These are phyloP conservation scores for Spondyliosoma cantharus DNA, from an alignment of 2,797 vertebrate genomes.

Conservation along the genomic window DNA sequence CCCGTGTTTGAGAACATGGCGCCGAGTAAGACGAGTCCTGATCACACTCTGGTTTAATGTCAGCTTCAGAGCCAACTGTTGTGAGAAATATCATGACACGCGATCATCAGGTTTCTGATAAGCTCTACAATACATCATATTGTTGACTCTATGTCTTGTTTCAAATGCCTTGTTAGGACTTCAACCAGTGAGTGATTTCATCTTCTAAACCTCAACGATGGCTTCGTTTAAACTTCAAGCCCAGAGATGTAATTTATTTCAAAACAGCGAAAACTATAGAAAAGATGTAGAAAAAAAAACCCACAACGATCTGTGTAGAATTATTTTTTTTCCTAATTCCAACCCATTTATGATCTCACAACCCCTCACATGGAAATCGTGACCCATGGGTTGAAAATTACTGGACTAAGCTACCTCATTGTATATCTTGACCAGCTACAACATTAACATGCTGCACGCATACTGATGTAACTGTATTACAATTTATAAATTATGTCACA, in stretches of 20 bases:
- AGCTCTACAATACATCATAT: not conserved
- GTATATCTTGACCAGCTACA: not conserved
- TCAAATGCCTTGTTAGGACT: not conserved
- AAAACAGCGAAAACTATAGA: not conserved
- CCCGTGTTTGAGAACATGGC: slow-evolving; percentile 32
- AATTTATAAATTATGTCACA: not conserved
- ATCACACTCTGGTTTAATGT: slow-evolving; percentile 28
- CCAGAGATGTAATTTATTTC: not conserved
- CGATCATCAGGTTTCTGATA: not conserved
- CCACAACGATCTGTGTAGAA: not conserved
- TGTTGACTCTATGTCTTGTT: not conserved
- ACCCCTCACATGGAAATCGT: not conserved
- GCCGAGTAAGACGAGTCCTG: slow-evolving; percentile 27
- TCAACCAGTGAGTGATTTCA: not conserved
- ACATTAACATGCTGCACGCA: not conserved
- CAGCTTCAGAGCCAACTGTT: slow-evolving; percentile 18
- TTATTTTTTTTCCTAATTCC: not conserved
- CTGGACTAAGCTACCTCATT: not conserved
- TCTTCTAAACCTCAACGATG: not conserved
- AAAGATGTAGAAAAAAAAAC: not conserved
- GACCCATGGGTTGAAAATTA: not conserved
- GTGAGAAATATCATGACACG: not conserved
- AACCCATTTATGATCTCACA: not conserved
- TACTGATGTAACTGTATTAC: not conserved
- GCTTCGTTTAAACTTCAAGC: not conserved